Conservation (phyloP, 2,797 vertebrate genomes). For the Pseudochaenichthys georgianus region DNA sequence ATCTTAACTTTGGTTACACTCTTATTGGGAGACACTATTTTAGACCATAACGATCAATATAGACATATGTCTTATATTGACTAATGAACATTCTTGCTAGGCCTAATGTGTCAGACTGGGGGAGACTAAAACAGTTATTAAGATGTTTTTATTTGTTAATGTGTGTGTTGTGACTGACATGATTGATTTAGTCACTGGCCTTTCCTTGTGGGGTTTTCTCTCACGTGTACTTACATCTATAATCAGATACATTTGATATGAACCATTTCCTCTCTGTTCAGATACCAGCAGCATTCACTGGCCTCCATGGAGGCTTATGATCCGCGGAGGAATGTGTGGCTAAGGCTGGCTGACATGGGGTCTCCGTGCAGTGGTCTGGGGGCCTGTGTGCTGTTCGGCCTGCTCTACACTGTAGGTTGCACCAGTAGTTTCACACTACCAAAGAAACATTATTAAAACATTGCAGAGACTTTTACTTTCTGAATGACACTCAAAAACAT, state of each 20-base stretch:
- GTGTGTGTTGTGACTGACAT: background rate
- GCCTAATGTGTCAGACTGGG: no score
- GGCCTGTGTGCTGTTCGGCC: conserved; percentile 85
- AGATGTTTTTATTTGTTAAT: background rate
- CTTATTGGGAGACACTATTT: background rate
- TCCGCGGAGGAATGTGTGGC: conserved; percentile 81
- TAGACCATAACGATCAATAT: background rate
- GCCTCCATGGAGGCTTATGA: conserved; percentile 86
- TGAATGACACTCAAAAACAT: background rate
- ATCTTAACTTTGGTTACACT: background rate
- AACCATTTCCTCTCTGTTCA: conserved; percentile 37
- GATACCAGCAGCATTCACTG: conserved; percentile 84
- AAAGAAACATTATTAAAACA: background rate
- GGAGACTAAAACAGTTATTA: no score
- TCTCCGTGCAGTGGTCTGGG: conserved; percentile 86
- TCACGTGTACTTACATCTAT: background rate
- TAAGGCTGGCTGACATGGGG: conserved; percentile 83
- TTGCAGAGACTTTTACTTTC: background rate
- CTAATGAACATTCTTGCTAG: background rate
- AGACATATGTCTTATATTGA: background rate
- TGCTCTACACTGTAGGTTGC: conserved; percentile 82
- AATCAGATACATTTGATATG: background rate
- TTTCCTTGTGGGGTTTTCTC: background rate
- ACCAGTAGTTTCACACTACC: background rate
- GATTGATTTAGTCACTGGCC: background rate